A percentile compares a stretch with the other conserved stretches of the same genome.
phyloP scores from a whole-genome alignment of 2,888 invertebrate species.

The Anorthoa munda region DNA sequence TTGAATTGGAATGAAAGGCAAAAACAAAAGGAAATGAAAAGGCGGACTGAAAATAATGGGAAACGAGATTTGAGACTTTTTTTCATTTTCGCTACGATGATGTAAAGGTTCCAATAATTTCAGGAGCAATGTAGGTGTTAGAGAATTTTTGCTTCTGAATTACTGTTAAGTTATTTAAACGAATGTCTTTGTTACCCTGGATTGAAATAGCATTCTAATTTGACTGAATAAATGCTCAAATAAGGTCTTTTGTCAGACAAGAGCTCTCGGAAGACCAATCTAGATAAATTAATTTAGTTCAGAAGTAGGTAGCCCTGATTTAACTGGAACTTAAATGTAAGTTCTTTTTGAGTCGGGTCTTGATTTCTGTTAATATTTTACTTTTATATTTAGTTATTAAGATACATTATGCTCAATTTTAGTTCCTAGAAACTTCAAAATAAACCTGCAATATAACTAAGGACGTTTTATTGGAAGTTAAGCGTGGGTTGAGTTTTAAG shows the following conservation, averaged over 20 bases:
- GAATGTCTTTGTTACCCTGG: constrained; percentile 79
- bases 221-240: constrained; percentile 61
- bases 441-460: constrained; percentile 59
- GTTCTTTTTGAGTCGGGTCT: constrained; percentile 77
- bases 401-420: constrained; percentile 69
- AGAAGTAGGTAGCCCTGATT: constrained; percentile 68
- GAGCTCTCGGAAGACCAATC: constrained; percentile 11
- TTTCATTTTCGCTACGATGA: neutral
- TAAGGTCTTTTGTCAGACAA: constrained; percentile 18
- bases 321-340: constrained; percentile 74
- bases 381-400: constrained; percentile 33
- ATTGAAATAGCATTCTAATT: constrained; percentile 58
- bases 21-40: constrained; percentile 7
- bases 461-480: constrained; percentile 59
- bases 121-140: neutral
- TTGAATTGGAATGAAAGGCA: neutral
- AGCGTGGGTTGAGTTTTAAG: constrained; percentile 52
- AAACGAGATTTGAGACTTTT: neutral
- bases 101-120: neutral
- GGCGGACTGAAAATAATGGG: neutral
- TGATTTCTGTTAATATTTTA: constrained; percentile 32
- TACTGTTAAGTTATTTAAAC: neutral
- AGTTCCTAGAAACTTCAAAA: constrained; percentile 68
- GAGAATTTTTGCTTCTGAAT: neutral
- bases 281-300: constrained; percentile 4